Evolutionary conservation across 2,797 vertebrate species (phyloP).

Genomic region (Enteromius treurensis): DNA sequence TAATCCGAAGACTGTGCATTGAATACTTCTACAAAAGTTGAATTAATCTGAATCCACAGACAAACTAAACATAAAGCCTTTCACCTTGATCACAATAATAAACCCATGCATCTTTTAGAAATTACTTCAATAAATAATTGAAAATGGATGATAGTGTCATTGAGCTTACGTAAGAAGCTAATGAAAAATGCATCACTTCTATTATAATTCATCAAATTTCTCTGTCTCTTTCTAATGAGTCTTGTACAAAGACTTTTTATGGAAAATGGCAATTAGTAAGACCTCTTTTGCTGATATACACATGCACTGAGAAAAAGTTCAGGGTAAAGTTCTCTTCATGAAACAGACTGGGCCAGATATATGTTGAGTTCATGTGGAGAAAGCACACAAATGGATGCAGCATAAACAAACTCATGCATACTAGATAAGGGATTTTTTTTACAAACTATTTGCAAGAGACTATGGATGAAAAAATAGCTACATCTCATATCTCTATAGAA

Average conservation of each 20-base stretch:
- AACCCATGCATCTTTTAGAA: neutral
- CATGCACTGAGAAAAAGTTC: neutral
- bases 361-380: neutral
- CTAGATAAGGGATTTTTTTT: neutral
- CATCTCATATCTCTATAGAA: neutral
- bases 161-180: neutral
- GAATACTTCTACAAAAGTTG: neutral
- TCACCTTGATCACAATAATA: neutral
- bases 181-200: neutral
- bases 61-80: neutral
- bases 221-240: neutral
- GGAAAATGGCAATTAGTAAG: neutral
- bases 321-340: neutral
- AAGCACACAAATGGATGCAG: neutral
- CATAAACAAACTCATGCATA: neutral
- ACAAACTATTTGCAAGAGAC: neutral
- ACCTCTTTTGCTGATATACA: neutral
- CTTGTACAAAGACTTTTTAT: neutral
- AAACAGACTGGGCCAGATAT: neutral
- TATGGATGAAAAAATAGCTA: neutral
- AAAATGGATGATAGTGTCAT: neutral
- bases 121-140: neutral
- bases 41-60: conserved; percentile 18
- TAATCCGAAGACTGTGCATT: neutral
- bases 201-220: neutral